Percentiles rank a stretch among this genome's conserved stretches.
Evolutionary conservation across 2,888 invertebrate species (phyloP).

Genomic region (Mythimna albipuncta): DNA sequence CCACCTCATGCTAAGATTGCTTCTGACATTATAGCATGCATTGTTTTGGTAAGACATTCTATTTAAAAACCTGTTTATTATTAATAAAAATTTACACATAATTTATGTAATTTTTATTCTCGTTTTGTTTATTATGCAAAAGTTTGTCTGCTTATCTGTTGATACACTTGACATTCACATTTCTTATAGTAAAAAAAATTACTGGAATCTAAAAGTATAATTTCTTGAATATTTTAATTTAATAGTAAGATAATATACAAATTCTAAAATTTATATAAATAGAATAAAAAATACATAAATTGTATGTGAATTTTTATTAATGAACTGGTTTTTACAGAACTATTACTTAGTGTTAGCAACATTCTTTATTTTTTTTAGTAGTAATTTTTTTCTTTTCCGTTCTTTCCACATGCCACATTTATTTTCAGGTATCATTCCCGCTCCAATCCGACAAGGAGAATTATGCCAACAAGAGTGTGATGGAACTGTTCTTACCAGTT

Average conservation of each 20-base stretch:
- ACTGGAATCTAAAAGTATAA: too few relatives aligned
- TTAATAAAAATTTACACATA: not conserved
- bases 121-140: not conserved
- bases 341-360: too few relatives aligned
- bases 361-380: too few relatives aligned
- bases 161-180: too few relatives aligned
- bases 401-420: not conserved
- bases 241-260: too few relatives aligned
- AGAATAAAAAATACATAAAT: not conserved
- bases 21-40: conserved; percentile 98
- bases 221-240: too few relatives aligned
- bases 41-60: conserved; percentile 94
- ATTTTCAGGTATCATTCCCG: conserved; percentile 85
- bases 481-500: conserved; percentile 96
- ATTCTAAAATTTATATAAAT: not conserved
- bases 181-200: too few relatives aligned
- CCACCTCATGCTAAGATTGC: conserved; percentile 99
- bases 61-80: not conserved
- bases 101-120: not conserved
- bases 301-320: not conserved
- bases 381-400: not conserved
- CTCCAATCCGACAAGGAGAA: conserved; percentile 88
- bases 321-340: not conserved
- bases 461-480: conserved; percentile 92
- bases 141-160: too few relatives aligned